Evolutionary conservation across 2,888 invertebrate species (phyloP), one percentile per base, ranked within the genome.

Genomic region (Mycogona germanica): DNA sequence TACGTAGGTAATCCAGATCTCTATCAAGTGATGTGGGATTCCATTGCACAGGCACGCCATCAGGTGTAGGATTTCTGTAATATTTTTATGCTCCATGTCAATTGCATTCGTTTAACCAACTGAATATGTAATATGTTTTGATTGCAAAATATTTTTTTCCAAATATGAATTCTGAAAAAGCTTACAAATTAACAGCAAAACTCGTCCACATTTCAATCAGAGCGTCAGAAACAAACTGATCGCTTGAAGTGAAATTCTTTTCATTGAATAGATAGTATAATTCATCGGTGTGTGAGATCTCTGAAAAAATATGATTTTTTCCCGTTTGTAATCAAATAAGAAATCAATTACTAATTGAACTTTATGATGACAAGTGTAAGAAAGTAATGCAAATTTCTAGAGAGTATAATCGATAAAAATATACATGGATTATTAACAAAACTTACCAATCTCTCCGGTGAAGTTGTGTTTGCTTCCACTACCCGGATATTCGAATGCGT

Each of bases 31-130:
- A 25, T 26, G 40, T 51, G 38, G 41, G 51, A 19, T 9, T 26
- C 51, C 51, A 41, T 17, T 29, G 28, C n/a, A 46, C 29, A 28
- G 26, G 19, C 17, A 7, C 9, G 23, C 40, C 51, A 26, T 25
- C 23, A n/a, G 51, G 51, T 12, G 51, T 51, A 2, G 51, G 41
- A 51, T 41, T 40, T 40, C 51, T 49, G n/a, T 12, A 14, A 14
- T n/a, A 17, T 41, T n/a, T 41, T 9, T 7, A 41, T n/a, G 9
- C 35, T 12, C 9, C 35, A 32, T 12, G 35, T 32, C 35, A n/a
- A 32, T 32, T n/a, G n/a, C n/a, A 12, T 32, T n/a, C 35, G 35
- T 32, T 9, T 32, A 32, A 9, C 9, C n/a, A 32, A 12, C 9
- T 32, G 9, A 32, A 32, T n/a, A 12, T 12, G 9, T 32, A n/a